These are phyloP conservation scores for Laterallus jamaicensis DNA, from an alignment of 2,113 vertebrate genomes.

Conservation along the genomic window DNA sequence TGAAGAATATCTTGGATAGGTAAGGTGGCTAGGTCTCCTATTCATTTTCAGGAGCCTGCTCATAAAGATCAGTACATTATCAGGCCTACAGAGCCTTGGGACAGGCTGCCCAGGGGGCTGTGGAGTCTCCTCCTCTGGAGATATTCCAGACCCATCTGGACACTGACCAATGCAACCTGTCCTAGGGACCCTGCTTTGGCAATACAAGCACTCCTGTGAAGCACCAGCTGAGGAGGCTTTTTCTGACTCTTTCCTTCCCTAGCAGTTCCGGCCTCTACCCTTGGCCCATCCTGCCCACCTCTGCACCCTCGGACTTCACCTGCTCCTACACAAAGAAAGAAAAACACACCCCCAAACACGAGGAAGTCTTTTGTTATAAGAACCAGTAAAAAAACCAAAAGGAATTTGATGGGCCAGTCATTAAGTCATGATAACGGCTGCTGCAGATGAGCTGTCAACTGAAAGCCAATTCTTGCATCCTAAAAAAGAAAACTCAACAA, in stretches of 20 bases:
- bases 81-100: too few species aligned
- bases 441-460: neutral
- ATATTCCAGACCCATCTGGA: too few species aligned
- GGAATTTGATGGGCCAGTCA: neutral
- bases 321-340: neutral
- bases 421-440: fast-evolving
- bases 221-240: neutral
- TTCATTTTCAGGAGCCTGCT: neutral
- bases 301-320: neutral
- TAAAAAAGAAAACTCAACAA: neutral
- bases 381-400: neutral
- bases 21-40: neutral
- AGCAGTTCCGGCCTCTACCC: neutral
- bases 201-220: neutral
- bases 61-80: neutral
- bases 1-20: neutral
- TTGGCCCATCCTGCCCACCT: neutral
- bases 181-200: too few species aligned
- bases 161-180: too few species aligned
- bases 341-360: too few species aligned
- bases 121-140: too few species aligned
- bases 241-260: neutral
- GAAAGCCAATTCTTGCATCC: neutral
- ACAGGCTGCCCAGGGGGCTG: too few species aligned
- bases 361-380: neutral